phyloP scores from a whole-genome alignment of 1,140 invertebrate genomes.

The Hyposmocoma kahamanoa region DNA sequence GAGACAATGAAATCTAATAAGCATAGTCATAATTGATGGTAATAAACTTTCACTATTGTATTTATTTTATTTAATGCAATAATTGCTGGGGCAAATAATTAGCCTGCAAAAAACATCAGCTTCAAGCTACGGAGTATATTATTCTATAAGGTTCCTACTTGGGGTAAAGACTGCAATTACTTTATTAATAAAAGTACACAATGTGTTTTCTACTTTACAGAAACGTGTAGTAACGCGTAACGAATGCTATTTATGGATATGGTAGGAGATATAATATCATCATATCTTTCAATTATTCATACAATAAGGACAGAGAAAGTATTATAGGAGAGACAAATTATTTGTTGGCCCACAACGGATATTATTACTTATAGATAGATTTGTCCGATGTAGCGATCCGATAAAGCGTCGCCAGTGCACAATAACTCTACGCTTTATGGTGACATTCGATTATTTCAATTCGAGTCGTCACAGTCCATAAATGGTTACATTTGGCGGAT shows the following conservation, averaged over 20 bases:
- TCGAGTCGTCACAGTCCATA: background rate
- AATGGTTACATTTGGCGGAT: background rate
- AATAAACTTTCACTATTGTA: conserved; percentile 12
- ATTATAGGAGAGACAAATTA: too few species aligned
- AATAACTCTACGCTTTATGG: background rate
- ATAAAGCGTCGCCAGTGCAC: conserved; percentile 4
- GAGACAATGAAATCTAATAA: conserved; percentile 10
- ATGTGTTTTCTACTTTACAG: too few species aligned
- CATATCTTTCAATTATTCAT: too few species aligned
- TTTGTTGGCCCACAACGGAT: conserved; percentile 5
- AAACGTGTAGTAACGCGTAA: too few species aligned
- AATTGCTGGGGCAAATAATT: background rate
- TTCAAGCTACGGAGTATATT: too few species aligned
- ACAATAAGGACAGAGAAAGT: too few species aligned
- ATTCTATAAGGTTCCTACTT: too few species aligned
- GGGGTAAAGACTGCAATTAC: too few species aligned
- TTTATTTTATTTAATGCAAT: background rate
- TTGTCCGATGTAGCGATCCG: conserved; percentile 11
- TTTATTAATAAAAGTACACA: too few species aligned
- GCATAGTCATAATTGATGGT: conserved; percentile 10
- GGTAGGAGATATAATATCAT: too few species aligned
- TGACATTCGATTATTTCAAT: conserved; percentile 1
- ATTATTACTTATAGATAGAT: conserved; percentile 19
- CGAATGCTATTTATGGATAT: too few species aligned
- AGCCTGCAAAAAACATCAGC: too few species aligned